Evolutionary conservation across 23 tunicate genomes (phyloP), one percentile per base, ranked within the genome.

Genomic region (Aplidium turbinatum): DNA sequence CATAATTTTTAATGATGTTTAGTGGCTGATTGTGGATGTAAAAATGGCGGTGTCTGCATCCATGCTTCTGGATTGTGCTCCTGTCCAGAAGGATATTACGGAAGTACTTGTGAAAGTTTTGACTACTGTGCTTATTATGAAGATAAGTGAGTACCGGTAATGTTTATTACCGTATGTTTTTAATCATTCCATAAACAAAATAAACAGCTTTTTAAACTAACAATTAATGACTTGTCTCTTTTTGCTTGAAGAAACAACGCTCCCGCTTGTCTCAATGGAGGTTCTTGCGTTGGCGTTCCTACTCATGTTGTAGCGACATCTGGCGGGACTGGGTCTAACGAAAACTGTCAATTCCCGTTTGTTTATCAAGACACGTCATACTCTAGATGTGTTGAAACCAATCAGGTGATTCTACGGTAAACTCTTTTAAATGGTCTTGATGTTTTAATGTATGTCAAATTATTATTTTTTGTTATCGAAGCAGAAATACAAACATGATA

Each of bases 11-110:
- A 42, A 42, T 42, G 13, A 42, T 5, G 61, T 60, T 4, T 47
- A 77, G 82, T 77, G 29, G 51, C 82, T 28, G 82, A 77, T 9
- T 77, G 82, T 36, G 72, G 82, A 18, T 77, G 82, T 26, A 77
- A 47, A 45, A 77, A 77, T 46, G 82, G 82, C 16, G 82, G 82
- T 0, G 31, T 33, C 46, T 77, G 82, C 27, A 30, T 77, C 27
- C 75, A 78, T 31, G 29, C 26, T 20, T 66, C 83, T 23, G 75
- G 75, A n/a, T 50, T 58, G 60, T 66, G 75, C 31, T 19, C 52
- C 19, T 78, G 83, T 35, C 82, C 72, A 1, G 82, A 61, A 18
- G 82, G 82, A 35, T 77, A 30, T 31, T 77, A 77, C 33, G 82
- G 82, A 35, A 77, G 69, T 45, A 46, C 31, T 18, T 77, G 82